Evolutionary conservation across 2,888 invertebrate species (phyloP).

Genomic region (Andrena fulva): DNA sequence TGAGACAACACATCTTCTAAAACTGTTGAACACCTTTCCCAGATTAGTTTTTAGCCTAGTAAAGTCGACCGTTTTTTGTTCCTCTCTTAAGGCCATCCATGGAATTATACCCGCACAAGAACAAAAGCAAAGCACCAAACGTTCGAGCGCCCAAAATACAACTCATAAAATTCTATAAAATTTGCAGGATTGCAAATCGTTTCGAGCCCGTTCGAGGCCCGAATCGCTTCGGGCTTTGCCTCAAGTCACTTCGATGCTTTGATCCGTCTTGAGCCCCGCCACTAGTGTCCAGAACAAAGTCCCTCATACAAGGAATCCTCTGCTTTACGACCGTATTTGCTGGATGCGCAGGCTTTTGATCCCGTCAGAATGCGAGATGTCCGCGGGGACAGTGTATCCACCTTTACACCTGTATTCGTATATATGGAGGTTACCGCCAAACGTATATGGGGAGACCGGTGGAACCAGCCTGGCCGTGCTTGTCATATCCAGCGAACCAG

Average conservation of each 20-base stretch:
- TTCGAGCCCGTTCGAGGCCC: too few relatives aligned
- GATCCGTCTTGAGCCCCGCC: constrained; percentile 51
- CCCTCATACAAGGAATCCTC: constrained; percentile 49
- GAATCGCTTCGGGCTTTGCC: too few relatives aligned
- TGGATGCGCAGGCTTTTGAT: constrained; percentile 78
- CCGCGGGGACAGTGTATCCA: constrained; percentile 69
- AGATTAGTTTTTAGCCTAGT: too few relatives aligned
- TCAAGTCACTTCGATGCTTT: constrained; percentile 49
- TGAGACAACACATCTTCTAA: too few relatives aligned
- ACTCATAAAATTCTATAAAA: too few relatives aligned
- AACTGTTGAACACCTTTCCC: too few relatives aligned
- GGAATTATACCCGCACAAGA: too few relatives aligned
- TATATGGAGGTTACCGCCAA: constrained; percentile 74
- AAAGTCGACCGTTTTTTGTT: too few relatives aligned
- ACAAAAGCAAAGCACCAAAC: too few relatives aligned
- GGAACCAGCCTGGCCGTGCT: constrained; percentile 61
- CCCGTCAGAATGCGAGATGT: constrained; percentile 80
- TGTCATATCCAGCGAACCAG: constrained; percentile 72
- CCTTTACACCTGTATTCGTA: constrained; percentile 80
- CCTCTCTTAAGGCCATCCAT: too few relatives aligned
- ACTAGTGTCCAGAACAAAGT: constrained; percentile 27
- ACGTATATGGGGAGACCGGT: constrained; percentile 79
- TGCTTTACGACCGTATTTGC: constrained; percentile 73
- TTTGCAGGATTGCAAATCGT: too few relatives aligned
- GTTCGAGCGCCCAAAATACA: too few relatives aligned